phyloP scores from a whole-genome alignment of 2,888 invertebrate species.

The Acanthopleura granulata region DNA sequence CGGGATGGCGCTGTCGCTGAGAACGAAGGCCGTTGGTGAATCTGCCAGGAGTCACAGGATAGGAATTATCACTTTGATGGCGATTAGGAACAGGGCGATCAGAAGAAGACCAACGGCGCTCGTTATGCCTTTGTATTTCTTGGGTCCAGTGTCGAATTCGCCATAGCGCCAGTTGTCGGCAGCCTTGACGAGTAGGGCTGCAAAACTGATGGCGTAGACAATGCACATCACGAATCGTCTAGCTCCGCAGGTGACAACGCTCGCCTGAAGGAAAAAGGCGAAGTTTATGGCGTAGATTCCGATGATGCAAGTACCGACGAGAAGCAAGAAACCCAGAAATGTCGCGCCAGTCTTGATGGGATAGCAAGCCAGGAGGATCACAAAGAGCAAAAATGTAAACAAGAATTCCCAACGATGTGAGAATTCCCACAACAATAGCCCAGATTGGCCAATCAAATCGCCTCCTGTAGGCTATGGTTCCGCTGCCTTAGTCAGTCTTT shows the following conservation, averaged over 20 bases:
- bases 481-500: constrained; percentile 28
- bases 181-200: constrained; percentile 70
- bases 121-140: constrained; percentile 53
- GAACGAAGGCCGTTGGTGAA: constrained; percentile 60
- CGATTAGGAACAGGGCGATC: constrained; percentile 57
- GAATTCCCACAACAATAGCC: constrained; percentile 55
- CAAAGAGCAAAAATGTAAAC: constrained; percentile 64
- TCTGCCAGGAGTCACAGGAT: constrained; percentile 69
- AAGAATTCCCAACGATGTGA: constrained; percentile 67
- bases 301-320: constrained; percentile 70
- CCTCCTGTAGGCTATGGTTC: not conserved
- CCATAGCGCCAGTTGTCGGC: constrained; percentile 68
- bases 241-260: constrained; percentile 66
- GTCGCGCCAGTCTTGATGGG: constrained; percentile 67
- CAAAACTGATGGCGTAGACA: constrained; percentile 70
- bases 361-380: constrained; percentile 67
- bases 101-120: constrained; percentile 64
- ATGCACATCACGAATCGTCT: constrained; percentile 69
- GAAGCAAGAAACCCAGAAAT: constrained; percentile 69
- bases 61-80: constrained; percentile 61
- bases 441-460: constrained; percentile 58
- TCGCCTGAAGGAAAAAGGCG: constrained; percentile 69
- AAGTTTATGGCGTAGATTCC: constrained; percentile 70
- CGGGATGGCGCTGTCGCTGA: constrained; percentile 29
- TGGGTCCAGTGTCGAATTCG: constrained; percentile 39